Evolutionary conservation across 2,797 vertebrate genomes (phyloP).

Genomic region (Coccyzus lansbergi): DNA sequence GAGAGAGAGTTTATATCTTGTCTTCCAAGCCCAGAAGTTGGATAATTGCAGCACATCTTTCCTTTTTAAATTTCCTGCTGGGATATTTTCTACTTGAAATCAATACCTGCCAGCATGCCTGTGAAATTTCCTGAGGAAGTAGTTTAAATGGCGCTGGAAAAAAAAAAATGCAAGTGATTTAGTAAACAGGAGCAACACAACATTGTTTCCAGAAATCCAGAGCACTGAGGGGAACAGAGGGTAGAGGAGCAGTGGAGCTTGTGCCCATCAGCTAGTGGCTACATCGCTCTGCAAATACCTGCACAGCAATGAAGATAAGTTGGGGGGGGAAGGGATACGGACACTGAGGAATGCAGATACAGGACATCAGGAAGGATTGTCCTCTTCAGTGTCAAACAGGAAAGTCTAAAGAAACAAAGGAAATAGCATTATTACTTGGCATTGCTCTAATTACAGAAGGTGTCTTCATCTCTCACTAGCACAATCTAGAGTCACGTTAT

Average conservation of each 20-base stretch:
- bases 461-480: not conserved
- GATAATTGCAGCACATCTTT: conserved; percentile 69
- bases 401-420: conserved; percentile 13
- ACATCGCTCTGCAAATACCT: not conserved
- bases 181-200: conserved; percentile 37
- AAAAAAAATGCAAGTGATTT: conserved; percentile 44
- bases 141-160: conserved; percentile 63
- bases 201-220: conserved; percentile 25
- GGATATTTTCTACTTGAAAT: conserved; percentile 73
- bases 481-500: not conserved
- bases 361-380: not conserved
- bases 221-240: not conserved
- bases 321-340: not conserved
- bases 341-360: not conserved
- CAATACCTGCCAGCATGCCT: conserved; percentile 58
- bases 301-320: not conserved
- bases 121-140: conserved; percentile 76
- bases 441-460: not conserved
- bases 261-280: not conserved
- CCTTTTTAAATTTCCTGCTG: conserved; percentile 66
- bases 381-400: not conserved
- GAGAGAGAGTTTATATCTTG: not conserved
- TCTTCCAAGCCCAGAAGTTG: conserved; percentile 34
- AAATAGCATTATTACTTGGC: not conserved
- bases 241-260: not conserved